Base-by-base conservation (phyloP, 2,797 vertebrate species). In the Esox masquinongy region DNA sequence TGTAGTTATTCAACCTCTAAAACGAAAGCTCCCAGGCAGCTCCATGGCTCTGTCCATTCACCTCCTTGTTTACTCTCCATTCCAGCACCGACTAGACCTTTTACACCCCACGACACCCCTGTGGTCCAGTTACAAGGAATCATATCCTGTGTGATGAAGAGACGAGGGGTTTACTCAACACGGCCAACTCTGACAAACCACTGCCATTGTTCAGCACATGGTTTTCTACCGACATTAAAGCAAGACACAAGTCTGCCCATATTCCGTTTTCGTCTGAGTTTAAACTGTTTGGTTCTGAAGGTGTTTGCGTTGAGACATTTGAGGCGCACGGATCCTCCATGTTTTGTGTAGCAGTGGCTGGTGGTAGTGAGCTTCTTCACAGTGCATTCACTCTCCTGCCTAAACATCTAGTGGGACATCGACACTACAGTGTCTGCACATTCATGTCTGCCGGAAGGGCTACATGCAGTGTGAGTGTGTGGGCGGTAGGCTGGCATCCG, bases 111-210 rank as follows among this genome's bases (percentile, higher is more conserved):
- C 36, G 29, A 6, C 36, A 39, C 2, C 4, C 36, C 36, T 4
- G n/a, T n/a, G n/a, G 1, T 0, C 9, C 53, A 17, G 53, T 56
- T 22, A 63, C 61, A 81, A 73, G 64, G 75, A 43, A 85, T 90
- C 84, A 69, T 69, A 80, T 88, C 79, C 77, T 87, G 87, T 3
- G 74, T 75, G 82, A 82, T 84, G 78, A 88, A 89, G 79, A 81
- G 83, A 75, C 72, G 70, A 69, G 7, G 68, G 74, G 68, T 73
- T 82, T 67, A 39, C 74, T 70, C 73, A 80, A 70, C 79, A 89
- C 82, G 75, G 72, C 53, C 43, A 39, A 51, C 31, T 72, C 71
- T 81, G 31, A 77, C 73, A 61, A 72, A 47, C 56, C 22, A 79
- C 88, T 75, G 8, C 47, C 63, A 26, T 75, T 22, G 4, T 29